phyloP scores from a whole-genome alignment of 1,140 invertebrate genomes.

The Mya arenaria region DNA sequence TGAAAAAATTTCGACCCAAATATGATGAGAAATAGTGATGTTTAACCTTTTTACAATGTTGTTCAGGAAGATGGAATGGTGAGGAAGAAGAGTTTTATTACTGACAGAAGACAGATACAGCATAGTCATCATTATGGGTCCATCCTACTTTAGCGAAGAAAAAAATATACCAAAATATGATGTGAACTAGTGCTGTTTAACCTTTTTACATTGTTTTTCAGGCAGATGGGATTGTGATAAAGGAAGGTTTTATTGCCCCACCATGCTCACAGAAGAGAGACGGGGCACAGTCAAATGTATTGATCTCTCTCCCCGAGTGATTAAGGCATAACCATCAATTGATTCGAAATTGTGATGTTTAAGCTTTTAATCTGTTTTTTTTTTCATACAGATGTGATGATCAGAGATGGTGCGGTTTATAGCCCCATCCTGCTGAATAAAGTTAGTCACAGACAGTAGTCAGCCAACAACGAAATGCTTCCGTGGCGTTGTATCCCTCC shows the following conservation, averaged over 20 bases:
- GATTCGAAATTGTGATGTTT: background rate
- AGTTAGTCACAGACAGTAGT: constrained; percentile 15
- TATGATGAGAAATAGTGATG: too few relatives aligned
- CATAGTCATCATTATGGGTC: too few relatives aligned
- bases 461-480: too few relatives aligned
- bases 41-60: too few relatives aligned
- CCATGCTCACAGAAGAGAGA: background rate
- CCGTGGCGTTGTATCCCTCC: too few relatives aligned
- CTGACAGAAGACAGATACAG: too few relatives aligned
- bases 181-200: too few relatives aligned
- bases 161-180: too few relatives aligned
- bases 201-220: background rate
- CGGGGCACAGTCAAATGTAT: background rate
- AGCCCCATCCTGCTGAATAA: constrained; percentile 43
- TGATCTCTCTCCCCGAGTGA: background rate
- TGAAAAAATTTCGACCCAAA: too few relatives aligned
- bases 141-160: too few relatives aligned
- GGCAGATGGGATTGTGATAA: background rate
- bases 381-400: constrained; percentile 47
- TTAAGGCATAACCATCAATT: background rate
- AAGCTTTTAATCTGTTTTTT: background rate
- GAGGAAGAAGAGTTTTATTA: too few relatives aligned
- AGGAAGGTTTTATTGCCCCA: background rate
- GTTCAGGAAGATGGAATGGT: too few relatives aligned
- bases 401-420: constrained; percentile 23